Conservation (phyloP, 2,888 invertebrate genomes). For the Phanerotoma sp. region DNA sequence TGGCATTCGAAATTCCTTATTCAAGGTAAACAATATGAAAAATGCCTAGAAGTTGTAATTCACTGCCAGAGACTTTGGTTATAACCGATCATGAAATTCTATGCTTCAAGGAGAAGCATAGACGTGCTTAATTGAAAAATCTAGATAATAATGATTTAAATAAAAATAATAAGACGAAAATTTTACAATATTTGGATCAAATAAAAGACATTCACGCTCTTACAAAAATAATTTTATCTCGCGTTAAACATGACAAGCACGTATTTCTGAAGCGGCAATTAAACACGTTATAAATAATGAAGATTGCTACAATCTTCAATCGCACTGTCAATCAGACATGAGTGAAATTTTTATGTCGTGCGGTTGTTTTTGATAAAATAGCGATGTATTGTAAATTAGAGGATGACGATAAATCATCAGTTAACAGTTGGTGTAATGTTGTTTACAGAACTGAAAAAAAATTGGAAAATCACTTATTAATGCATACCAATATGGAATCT, state of each 20-base stretch:
- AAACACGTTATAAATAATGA: slow-evolving; percentile 42
- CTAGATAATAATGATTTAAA: slow-evolving; percentile 52
- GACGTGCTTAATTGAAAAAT: slow-evolving; percentile 63
- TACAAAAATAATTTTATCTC: slow-evolving; percentile 44
- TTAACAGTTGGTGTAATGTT: slow-evolving; percentile 47
- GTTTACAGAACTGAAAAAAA: slow-evolving; percentile 49
- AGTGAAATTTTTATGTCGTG: slow-evolving; percentile 49
- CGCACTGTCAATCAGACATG: slow-evolving; percentile 42
- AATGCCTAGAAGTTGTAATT: slow-evolving; percentile 60
- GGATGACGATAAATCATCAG: slow-evolving; percentile 34
- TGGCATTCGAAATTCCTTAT: slow-evolving; percentile 60
- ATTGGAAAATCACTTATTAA: slow-evolving; percentile 63
- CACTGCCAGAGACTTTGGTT: slow-evolving; percentile 63
- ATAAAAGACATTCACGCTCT: slow-evolving; percentile 46
- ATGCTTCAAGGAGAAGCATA: slow-evolving; percentile 64
- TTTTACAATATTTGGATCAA: slow-evolving; percentile 43
- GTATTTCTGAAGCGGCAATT: slow-evolving; percentile 45
- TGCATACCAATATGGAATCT: slow-evolving; percentile 65
- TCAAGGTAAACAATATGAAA: slow-evolving; percentile 56
- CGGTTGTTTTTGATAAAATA: slow-evolving; percentile 49
- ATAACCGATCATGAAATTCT: slow-evolving; percentile 60
- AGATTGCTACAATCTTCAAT: slow-evolving; percentile 41
- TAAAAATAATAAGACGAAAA: slow-evolving; percentile 11
- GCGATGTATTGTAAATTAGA: slow-evolving; percentile 42
- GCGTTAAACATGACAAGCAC: slow-evolving; percentile 47